These are phyloP conservation scores for Leptura quadrifasciata DNA, from an alignment of 2,888 invertebrate species.

Conservation along the genomic window DNA sequence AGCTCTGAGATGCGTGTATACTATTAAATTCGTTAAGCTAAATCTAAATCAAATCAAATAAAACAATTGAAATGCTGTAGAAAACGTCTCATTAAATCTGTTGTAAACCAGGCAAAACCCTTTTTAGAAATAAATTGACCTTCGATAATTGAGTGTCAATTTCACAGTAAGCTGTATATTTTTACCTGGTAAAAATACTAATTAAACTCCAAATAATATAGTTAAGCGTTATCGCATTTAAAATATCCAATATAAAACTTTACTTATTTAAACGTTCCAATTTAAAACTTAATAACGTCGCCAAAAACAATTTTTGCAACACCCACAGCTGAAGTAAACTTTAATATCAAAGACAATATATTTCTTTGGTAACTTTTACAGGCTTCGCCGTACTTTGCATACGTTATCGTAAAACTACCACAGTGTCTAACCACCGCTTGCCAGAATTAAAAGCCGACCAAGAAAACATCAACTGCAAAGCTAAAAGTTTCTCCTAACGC, in stretches of 20 bases:
- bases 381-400: constrained; percentile 65
- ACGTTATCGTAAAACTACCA: constrained; percentile 71
- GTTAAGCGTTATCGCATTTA: background rate
- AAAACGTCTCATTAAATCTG: no score
- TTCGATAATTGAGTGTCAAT: no score
- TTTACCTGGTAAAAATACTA: background rate
- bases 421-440: constrained; percentile 71
- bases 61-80: no score
- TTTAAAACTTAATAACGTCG: constrained; percentile 1
- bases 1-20: no score
- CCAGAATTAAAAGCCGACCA: constrained; percentile 67
- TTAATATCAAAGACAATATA: constrained; percentile 56
- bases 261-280: background rate
- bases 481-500: constrained; percentile 25
- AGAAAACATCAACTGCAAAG: constrained; percentile 45
- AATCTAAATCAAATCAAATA: no score
- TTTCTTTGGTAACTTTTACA: constrained; percentile 56
- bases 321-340: constrained; percentile 46
- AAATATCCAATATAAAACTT: background rate
- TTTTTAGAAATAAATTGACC: no score
- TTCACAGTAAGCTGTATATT: no score
- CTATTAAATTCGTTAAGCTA: no score
- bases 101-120: no score
- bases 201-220: background rate
- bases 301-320: constrained; percentile 14